These are phyloP conservation scores for Meteorus sp. DNA, from an alignment of 1,140 invertebrate genomes.

Conservation along the genomic window DNA sequence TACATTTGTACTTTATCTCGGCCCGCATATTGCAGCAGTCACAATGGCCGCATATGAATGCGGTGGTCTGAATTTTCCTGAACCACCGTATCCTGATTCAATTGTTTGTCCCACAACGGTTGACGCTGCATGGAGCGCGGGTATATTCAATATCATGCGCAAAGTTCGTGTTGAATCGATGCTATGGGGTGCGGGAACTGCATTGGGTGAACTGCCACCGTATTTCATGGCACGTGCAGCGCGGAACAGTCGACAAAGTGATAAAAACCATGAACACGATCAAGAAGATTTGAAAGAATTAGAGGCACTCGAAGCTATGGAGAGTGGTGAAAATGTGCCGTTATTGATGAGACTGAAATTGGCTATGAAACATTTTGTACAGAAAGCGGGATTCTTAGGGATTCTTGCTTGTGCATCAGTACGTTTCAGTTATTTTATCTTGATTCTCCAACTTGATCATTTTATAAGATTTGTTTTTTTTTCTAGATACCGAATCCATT, in stretches of 20 bases:
- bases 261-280: slow-evolving; percentile 59
- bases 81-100: slow-evolving; percentile 87
- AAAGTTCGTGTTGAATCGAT: slow-evolving; percentile 97
- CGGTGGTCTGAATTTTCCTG: slow-evolving; percentile 89
- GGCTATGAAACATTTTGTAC: slow-evolving; percentile 88
- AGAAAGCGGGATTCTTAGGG: slow-evolving; percentile 94
- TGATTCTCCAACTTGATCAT: slow-evolving; percentile 26
- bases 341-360: slow-evolving; percentile 80
- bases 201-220: slow-evolving; percentile 92
- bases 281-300: slow-evolving; percentile 78
- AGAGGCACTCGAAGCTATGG: slow-evolving; percentile 70
- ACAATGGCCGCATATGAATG: slow-evolving; percentile 98
- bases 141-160: slow-evolving; percentile 87
- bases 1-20: slow-evolving; percentile 96
- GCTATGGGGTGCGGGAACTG: slow-evolving; percentile 97
- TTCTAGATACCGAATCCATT: slow-evolving; percentile 96
- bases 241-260: slow-evolving; percentile 66
- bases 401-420: slow-evolving; percentile 97
- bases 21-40: slow-evolving; percentile 90
- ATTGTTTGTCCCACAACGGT: slow-evolving; percentile 76
- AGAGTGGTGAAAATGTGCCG: slow-evolving; percentile 64
- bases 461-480: slow-evolving; percentile 16
- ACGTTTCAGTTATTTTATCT: slow-evolving; percentile 41
- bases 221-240: slow-evolving; percentile 98
- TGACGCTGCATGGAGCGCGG: slow-evolving; percentile 64